phyloP scores from a whole-genome alignment of 2,797 vertebrate species.

The Enteromius viviparus region DNA sequence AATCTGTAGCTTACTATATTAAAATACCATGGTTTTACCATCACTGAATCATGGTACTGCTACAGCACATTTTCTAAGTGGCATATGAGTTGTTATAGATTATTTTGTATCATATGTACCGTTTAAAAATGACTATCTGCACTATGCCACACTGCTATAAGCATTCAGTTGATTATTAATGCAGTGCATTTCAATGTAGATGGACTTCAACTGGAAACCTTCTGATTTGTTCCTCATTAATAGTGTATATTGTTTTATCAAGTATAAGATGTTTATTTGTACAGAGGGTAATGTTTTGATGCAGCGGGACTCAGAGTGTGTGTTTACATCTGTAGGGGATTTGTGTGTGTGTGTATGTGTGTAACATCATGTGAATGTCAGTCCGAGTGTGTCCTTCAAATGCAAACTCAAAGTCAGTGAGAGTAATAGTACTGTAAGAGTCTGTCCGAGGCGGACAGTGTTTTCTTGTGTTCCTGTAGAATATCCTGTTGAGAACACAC shows the following conservation, averaged over 20 bases:
- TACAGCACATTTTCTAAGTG: too few relatives aligned
- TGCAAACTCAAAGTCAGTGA: not conserved
- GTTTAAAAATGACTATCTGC: too few relatives aligned
- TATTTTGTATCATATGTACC: too few relatives aligned
- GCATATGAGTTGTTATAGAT: too few relatives aligned
- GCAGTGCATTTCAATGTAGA: too few relatives aligned
- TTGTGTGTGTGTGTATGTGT: not conserved
- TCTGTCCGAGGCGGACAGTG: not conserved
- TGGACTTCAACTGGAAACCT: too few relatives aligned
- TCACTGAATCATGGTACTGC: not conserved
- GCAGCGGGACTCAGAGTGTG: not conserved
- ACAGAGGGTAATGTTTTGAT: too few relatives aligned
- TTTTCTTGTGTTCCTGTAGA: conserved; percentile 10
- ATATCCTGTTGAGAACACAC: conserved; percentile 10
- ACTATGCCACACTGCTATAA: too few relatives aligned
- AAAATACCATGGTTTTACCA: not conserved
- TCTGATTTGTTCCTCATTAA: too few relatives aligned
- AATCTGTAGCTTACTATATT: not conserved
- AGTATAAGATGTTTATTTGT: too few relatives aligned
- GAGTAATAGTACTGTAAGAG: not conserved
- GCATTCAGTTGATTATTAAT: too few relatives aligned
- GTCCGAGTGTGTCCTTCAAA: conserved; percentile 15
- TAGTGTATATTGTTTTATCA: too few relatives aligned
- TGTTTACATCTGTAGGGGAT: not conserved
- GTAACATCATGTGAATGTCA: not conserved